Base-by-base conservation (phyloP, 2,797 vertebrate species). In the Remorina albescens region DNA sequence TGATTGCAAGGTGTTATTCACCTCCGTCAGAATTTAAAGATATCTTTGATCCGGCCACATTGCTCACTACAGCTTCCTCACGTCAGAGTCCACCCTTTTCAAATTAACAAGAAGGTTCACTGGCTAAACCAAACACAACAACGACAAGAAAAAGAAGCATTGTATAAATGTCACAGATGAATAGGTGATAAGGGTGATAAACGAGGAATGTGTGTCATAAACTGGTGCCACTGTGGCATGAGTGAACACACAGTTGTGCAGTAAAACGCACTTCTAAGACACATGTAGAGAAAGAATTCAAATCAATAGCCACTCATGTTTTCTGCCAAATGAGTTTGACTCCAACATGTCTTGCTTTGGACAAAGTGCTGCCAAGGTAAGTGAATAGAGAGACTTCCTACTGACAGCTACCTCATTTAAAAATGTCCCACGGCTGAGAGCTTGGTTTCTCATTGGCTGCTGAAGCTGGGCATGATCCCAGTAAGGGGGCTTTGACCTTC, bases 301-400 rank as follows among this genome's bases (percentile, higher is more conserved):
- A 67, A 87, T 87, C 85, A 83, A 69, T 55, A 69, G 72, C 44
- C 65, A 26, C 76, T 36, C 65, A 42, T 28, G 37, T 23, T 28
- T 75, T 56, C 76, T 39, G 75, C 83, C 77, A 76, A 78, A 23
- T 47, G 56, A 39, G 65, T 74, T 76, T 61, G 66, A 59, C 53
- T 2, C 61, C 21, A 58, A 79, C 92, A 89, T 91, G 85, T 78
- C 76, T 89, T 60, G 50, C 59, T 74, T 86, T 78, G 61, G 79
- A 55, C 61, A 36, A 61, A 59, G 63, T 25, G 91, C 84, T 88
- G 71, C 90, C 88, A 71, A 65, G 91, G 89, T 77, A 92, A 64
- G 44, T 76, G 73, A 85, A 78, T 57, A 71, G 67, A 71, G 72
- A 72, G 77, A 81, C 79, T 76, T 87, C 79, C 81, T 54, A 51